A percentile compares a stretch with the other conserved stretches of the same genome.
Evolutionary conservation across 2,888 invertebrate species (phyloP).

Genomic region (Caenorhabditis macrosperma): DNA sequence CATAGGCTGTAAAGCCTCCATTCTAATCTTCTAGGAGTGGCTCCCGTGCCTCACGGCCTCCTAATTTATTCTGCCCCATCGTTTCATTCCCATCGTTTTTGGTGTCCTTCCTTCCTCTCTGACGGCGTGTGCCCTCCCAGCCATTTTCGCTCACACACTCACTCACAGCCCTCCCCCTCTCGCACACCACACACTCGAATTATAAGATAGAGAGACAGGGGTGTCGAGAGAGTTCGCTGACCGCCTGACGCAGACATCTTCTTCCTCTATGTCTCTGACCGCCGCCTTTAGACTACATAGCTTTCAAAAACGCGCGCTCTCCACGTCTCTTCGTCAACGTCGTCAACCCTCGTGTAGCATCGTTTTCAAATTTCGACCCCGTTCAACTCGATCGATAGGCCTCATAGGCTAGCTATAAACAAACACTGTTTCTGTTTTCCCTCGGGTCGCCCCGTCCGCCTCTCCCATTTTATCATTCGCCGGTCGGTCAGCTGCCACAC

Average conservation of each 20-base stretch:
- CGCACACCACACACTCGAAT: constrained; percentile 38
- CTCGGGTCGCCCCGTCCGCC: neutral
- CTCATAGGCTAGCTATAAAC: constrained; percentile 1
- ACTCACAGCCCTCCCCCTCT: constrained; percentile 7
- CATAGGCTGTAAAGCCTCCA: neutral
- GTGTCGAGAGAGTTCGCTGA: neutral
- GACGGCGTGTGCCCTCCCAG: constrained; percentile 26
- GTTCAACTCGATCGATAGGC: constrained; percentile 13
- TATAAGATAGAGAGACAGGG: constrained; percentile 29
- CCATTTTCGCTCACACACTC: constrained; percentile 44
- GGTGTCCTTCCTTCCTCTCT: constrained; percentile 22
- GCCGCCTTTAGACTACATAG: constrained; percentile 16
- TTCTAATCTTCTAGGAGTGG: constrained; percentile 7
- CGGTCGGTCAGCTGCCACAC: constrained; percentile 13
- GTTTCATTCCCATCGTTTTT: constrained; percentile 11
- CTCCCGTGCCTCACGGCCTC: neutral
- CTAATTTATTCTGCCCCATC: constrained; percentile 25
- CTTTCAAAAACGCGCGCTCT: constrained; percentile 35
- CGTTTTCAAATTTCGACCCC: constrained; percentile 14
- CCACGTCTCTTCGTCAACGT: constrained; percentile 36
- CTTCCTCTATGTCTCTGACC: constrained; percentile 28
- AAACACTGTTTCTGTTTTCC: constrained; percentile 10
- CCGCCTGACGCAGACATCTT: constrained; percentile 19
- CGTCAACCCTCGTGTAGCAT: constrained; percentile 7
- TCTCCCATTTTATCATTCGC: constrained; percentile 5